A percentile compares a stretch with the other conserved stretches of the same genome.
phyloP scores from a whole-genome alignment of 2,113 vertebrate genomes.

The Callithrix jacchus region DNA sequence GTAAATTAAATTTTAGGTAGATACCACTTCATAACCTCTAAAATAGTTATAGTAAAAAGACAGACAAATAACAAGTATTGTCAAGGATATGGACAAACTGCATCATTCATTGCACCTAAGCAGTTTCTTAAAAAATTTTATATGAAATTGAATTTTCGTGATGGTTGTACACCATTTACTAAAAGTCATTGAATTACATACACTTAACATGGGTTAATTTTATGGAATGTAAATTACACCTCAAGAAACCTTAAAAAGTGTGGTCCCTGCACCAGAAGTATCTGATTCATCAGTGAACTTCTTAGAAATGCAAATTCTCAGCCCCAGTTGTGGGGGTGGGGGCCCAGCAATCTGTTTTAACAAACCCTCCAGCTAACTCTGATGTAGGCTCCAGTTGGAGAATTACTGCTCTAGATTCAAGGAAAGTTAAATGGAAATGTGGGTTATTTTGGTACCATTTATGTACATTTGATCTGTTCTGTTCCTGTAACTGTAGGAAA shows the following conservation, averaged over 20 bases:
- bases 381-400: neutral
- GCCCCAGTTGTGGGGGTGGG: neutral
- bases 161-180: neutral
- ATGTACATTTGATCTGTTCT: neutral
- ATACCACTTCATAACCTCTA: neutral
- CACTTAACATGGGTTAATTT: neutral
- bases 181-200: neutral
- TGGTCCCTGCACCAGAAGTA: neutral
- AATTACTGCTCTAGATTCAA: neutral
- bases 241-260: neutral
- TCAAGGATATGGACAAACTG: neutral
- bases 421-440: neutral
- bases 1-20: neutral
- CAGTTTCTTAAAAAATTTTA: neutral
- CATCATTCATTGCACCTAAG: neutral
- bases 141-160: neutral
- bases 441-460: conserved; percentile 2
- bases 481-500: conserved; percentile 56
- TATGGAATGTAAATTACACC: neutral
- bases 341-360: neutral
- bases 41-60: neutral
- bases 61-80: neutral
- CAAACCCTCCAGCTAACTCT: neutral
- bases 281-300: neutral
- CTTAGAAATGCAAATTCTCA: neutral